These are phyloP conservation scores for Promerops cafer DNA, from an alignment of 2,113 vertebrate genomes.

Conservation along the genomic window DNA sequence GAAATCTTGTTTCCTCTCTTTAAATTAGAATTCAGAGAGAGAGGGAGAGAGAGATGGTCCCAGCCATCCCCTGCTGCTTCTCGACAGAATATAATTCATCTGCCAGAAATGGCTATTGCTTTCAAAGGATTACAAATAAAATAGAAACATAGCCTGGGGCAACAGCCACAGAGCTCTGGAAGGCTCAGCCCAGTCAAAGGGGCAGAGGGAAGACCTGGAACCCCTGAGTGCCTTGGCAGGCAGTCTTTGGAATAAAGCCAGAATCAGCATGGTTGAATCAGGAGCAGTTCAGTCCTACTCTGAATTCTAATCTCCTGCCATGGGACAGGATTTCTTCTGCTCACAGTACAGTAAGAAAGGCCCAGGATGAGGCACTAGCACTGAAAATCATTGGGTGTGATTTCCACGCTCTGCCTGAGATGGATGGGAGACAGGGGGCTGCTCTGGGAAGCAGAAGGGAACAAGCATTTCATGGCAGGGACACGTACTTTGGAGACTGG, in stretches of 20 bases:
- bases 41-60: conserved; percentile 15
- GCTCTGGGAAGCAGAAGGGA: background rate
- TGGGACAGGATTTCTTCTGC: background rate
- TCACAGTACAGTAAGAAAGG: background rate
- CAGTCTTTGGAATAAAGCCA: background rate
- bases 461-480: background rate
- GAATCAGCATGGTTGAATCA: background rate
- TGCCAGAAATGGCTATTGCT: conserved; percentile 51
- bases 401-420: rapidly evolving
- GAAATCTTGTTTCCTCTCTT: conserved; percentile 61
- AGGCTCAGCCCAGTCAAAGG: background rate
- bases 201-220: conserved; percentile 2
- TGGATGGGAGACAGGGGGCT: background rate
- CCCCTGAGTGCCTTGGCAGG: background rate
- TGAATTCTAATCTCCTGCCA: background rate
- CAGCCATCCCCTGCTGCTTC: conserved; percentile 55
- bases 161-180: conserved; percentile 3
- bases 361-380: background rate
- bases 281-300: background rate
- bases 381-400: background rate
- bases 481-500: background rate
- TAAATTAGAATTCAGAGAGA: conserved; percentile 57
- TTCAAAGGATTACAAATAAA: conserved; percentile 57
- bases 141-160: conserved; percentile 23
- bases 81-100: conserved; percentile 52